Conservation (phyloP, 2,113 vertebrate genomes). For the Xyrauchen texanus region DNA sequence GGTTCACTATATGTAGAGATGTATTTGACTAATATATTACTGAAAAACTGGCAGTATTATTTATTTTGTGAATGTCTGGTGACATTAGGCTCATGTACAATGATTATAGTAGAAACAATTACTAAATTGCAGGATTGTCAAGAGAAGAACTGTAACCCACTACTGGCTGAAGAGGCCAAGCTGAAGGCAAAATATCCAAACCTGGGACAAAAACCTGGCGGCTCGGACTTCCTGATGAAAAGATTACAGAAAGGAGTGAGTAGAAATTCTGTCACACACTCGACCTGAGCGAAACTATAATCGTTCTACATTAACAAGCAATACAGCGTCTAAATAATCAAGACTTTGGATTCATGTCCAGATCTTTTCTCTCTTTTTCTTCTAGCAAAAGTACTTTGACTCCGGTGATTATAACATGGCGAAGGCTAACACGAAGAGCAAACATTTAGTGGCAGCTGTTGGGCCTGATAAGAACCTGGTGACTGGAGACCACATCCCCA, state of each 20-base stretch:
- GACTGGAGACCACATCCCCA: constrained; percentile 95
- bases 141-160: constrained; percentile 83
- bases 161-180: constrained; percentile 89
- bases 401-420: neutral
- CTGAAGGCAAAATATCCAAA: constrained; percentile 91
- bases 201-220: constrained; percentile 86
- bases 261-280: no score
- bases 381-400: constrained; percentile 78
- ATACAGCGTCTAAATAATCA: neutral
- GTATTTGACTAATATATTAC: no score
- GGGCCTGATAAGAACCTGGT: constrained; percentile 91
- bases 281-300: no score
- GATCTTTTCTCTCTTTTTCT: neutral
- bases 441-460: constrained; percentile 81
- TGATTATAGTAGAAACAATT: no score
- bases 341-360: neutral
- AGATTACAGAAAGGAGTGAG: constrained; percentile 92
- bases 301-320: no score
- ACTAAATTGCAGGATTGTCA: constrained; percentile 77
- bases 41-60: no score
- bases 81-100: no score
- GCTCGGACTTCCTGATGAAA: constrained; percentile 95
- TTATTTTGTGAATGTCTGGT: no score
- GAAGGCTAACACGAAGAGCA: constrained; percentile 90
- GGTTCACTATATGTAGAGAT: no score